Evolutionary conservation across 2,888 invertebrate genomes (phyloP), one percentile per base, ranked within the genome.

Genomic region (Hirtodrosophila confusa): DNA sequence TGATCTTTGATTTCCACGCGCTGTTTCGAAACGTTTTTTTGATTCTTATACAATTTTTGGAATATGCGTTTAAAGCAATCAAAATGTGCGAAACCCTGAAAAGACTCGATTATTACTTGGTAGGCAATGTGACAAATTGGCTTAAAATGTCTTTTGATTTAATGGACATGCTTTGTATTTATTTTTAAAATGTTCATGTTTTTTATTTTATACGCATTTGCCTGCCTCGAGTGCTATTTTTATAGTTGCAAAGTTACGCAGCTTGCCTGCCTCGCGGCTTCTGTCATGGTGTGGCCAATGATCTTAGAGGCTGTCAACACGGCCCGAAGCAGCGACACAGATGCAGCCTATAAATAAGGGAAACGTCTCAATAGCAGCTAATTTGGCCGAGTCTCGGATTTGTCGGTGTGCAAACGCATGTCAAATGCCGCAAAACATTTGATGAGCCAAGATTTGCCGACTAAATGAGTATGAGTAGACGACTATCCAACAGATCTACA

Each of bases 361-460:
- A 75, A 78, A 76, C 76, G 69, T 76, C 84, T 80, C 78, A 86
- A 83, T 82, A 75, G 62, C 75, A 65, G 71, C 74, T 69, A 79
- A 79, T 76, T 74, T 74, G 45, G 54, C 35, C 50, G 40, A 63
- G 43, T 44, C 63, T 68, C 49, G 43, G 62, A 56, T 50, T 44
- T 41, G 35, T 44, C 12, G 36, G 35, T 11, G 33, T 36, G 35
- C 45, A 55, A 54, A 44, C 61, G 41, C 55, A 61, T 74, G 68
- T 75, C 77, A 77, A 71, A 67, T 47, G 39, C 55, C 31, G 39
- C 55, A 27, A 12, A 43, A 39, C 12, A 17, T 44, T 49, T 27
- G 24, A 17, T 27, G 40, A 50, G 23, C 47, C 44, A 10, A 54
- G 58, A 58, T 58, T 51, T 24, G 43, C 47, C 24, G 23, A 10